Evolutionary conservation across 2,888 invertebrate genomes (phyloP), one percentile per base, ranked within the genome.

Genomic region (Tuta absoluta): DNA sequence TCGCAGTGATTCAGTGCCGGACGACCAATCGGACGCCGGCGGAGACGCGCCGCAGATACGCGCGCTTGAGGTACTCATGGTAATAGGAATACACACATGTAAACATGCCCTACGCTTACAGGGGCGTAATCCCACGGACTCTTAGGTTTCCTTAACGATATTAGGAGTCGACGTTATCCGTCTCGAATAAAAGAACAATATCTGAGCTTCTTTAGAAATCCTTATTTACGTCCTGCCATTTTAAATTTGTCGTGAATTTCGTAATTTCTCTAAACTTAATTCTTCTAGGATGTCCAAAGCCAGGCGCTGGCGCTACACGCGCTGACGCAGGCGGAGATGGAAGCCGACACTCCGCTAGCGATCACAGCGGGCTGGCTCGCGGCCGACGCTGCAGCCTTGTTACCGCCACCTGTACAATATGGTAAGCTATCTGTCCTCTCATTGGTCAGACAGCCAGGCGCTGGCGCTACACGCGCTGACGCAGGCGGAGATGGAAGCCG

Each of bases 11-110:
- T 86, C 86, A 0, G 75, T 84, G 28, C 72, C 83, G 0, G 89
- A 87, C 70, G 89, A 89, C 67, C 86, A 87, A 64, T 88, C 87
- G 0, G 90, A 89, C 70, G 81, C 80, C 11, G 86, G 87, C 1
- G 86, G 86, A 0, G 89, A 89, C 49, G 80, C 80, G 41, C 82
- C 85, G 0, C 80, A 74, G 41, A 83, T 90, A 64, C 72, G 88
- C 41, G 90, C 89, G 0, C 65, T 90, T 10, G 89, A 89, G 82
- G 86, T 84, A 69, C 49, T 28, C 14, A n/a, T 28, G 28, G n/a
- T 28, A 56, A 28, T 56, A 56, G 11, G 8, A n/a, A 37, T n/a
- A 28, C 8, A 2, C n/a, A n/a, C n/a, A n/a, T n/a, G n/a, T n/a
- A n/a, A n/a, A n/a, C n/a, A n/a, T n/a, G n/a, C n/a, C n/a, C n/a